phyloP scores from a whole-genome alignment of 1,140 invertebrate species.

The Andricus grossulariae region DNA sequence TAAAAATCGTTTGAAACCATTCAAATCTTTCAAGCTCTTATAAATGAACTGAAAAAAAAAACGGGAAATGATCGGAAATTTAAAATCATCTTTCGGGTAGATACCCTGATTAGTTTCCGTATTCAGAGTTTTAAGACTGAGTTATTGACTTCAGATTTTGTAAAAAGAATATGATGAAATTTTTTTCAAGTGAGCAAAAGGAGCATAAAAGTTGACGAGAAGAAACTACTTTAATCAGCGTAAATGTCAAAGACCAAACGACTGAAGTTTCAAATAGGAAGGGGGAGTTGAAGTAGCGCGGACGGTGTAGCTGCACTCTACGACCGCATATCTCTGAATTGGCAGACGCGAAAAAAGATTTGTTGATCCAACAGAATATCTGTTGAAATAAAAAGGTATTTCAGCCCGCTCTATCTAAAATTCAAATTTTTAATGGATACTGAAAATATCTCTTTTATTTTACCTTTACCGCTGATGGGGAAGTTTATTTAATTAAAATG shows the following conservation, averaged over 20 bases:
- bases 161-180: not conserved
- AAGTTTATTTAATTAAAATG: not conserved
- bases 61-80: too few relatives aligned
- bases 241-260: constrained; percentile 5
- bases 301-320: too few relatives aligned
- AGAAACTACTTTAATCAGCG: constrained; percentile 17
- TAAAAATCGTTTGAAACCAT: too few relatives aligned
- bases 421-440: constrained; percentile 4
- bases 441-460: constrained; percentile 5
- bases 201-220: not conserved
- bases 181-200: not conserved
- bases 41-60: too few relatives aligned
- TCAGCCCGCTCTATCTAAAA: not conserved
- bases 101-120: too few relatives aligned
- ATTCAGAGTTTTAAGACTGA: too few relatives aligned
- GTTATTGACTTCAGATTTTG: not conserved
- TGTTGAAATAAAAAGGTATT: constrained; percentile 2
- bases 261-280: not conserved
- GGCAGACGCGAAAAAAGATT: not conserved
- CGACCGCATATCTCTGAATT: not conserved
- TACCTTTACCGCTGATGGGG: not conserved
- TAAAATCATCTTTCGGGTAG: too few relatives aligned
- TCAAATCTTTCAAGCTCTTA: too few relatives aligned
- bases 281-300: not conserved
- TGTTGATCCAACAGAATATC: constrained; percentile 6